Evolutionary conservation across 2,888 invertebrate species (phyloP).

Genomic region (Orthosia gothica): DNA sequence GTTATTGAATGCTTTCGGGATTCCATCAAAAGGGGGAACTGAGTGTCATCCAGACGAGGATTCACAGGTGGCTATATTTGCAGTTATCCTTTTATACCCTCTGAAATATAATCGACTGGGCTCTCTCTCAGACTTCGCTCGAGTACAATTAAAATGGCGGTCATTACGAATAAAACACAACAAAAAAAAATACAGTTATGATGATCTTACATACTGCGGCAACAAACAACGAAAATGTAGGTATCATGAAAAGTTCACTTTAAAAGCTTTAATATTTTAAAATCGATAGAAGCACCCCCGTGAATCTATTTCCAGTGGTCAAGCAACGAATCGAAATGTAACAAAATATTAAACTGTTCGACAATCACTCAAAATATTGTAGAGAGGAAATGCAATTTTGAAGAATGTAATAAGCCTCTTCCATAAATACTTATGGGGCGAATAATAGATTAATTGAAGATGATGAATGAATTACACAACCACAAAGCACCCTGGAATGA

Average conservation of each 20-base stretch:
- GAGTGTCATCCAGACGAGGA: background rate
- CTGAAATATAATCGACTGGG: background rate
- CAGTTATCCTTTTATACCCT: too few species aligned
- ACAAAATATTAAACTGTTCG: background rate
- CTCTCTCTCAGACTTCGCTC: too few species aligned
- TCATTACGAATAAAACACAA: too few species aligned
- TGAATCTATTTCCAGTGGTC: background rate
- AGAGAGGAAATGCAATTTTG: background rate
- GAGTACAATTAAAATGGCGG: too few species aligned
- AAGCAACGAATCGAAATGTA: constrained; percentile 7
- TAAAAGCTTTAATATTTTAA: background rate
- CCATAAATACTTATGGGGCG: too few species aligned
- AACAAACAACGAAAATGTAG: too few species aligned
- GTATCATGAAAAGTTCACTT: background rate
- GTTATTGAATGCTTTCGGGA: background rate
- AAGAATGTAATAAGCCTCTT: background rate
- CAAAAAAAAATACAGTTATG: too few species aligned
- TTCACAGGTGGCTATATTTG: background rate
- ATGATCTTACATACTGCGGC: too few species aligned
- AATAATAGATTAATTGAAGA: too few species aligned
- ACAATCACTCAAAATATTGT: background rate
- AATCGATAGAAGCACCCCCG: background rate
- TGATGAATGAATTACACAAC: too few species aligned
- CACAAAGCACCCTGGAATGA: too few species aligned
- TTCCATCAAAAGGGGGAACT: background rate